A percentile compares a stretch with the other conserved stretches of the same genome.
These are phyloP conservation scores for Caenorhabditis drosophilae DNA, from an alignment of 2,888 invertebrate genomes.

Conservation along the genomic window DNA sequence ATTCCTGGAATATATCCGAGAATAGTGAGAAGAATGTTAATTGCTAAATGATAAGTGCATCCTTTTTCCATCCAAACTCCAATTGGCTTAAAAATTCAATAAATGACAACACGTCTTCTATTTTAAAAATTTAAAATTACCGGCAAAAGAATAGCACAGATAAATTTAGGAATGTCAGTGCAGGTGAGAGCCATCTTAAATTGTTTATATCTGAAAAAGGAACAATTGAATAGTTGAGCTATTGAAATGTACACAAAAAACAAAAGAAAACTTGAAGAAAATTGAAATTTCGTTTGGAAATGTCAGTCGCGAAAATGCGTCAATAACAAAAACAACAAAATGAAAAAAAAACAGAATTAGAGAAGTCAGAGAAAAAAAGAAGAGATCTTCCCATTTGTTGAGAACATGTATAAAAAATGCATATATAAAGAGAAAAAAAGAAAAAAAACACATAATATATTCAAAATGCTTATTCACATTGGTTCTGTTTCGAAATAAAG, in stretches of 20 bases:
- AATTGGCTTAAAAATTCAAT: constrained; percentile 43
- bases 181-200: constrained; percentile 43
- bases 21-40: constrained; percentile 55
- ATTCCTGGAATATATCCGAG: constrained; percentile 61
- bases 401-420: too few relatives aligned
- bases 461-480: too few relatives aligned
- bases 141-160: constrained; percentile 48
- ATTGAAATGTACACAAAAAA: too few relatives aligned
- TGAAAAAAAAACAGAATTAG: too few relatives aligned
- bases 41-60: constrained; percentile 52
- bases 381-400: too few relatives aligned
- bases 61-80: constrained; percentile 59
- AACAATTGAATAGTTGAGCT: not conserved
- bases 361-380: too few relatives aligned
- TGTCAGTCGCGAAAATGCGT: too few relatives aligned
- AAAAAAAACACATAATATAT: too few relatives aligned
- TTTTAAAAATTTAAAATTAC: constrained; percentile 17
- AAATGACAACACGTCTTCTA: not conserved
- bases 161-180: constrained; percentile 50
- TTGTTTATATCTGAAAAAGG: not conserved
- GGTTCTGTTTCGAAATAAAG: too few relatives aligned
- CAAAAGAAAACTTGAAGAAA: too few relatives aligned
- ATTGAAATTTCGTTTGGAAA: not conserved
- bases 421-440: too few relatives aligned
- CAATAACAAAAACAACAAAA: not conserved